phyloP scores from a whole-genome alignment of 2,797 vertebrate genomes.

The Anabas testudineus region DNA sequence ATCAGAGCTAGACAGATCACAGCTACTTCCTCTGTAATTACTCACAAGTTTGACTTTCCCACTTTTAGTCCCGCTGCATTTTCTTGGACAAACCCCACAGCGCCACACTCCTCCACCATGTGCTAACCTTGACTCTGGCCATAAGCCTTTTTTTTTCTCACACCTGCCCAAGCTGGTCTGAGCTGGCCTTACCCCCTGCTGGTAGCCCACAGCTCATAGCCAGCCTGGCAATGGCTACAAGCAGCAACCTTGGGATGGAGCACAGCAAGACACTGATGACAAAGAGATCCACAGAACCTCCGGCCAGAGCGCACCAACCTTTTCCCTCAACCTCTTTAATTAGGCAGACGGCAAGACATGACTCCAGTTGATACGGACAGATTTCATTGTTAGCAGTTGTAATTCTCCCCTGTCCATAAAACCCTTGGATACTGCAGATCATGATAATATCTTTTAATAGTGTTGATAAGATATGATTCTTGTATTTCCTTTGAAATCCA shows the following conservation, averaged over 20 bases:
- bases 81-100: slow-evolving; percentile 45
- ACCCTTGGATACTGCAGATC: slow-evolving; percentile 12
- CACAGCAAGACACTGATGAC: slow-evolving; percentile 75
- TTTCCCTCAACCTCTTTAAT: slow-evolving; percentile 58
- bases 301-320: slow-evolving; percentile 47
- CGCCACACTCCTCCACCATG: slow-evolving; percentile 33
- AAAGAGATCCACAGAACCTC: slow-evolving; percentile 60
- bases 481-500: slow-evolving; percentile 12
- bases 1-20: slow-evolving; percentile 5
- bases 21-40: slow-evolving; percentile 5
- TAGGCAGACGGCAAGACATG: slow-evolving; percentile 43
- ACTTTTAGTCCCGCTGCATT: slow-evolving; percentile 48
- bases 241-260: slow-evolving; percentile 73
- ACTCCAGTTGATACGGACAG: slow-evolving; percentile 31
- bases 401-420: slow-evolving; percentile 17
- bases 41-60: slow-evolving; percentile 36
- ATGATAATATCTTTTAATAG: slow-evolving; percentile 38
- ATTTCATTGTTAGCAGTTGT: slow-evolving; percentile 35
- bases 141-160: slow-evolving; percentile 61
- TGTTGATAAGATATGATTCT: slow-evolving; percentile 8
- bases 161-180: slow-evolving; percentile 72
- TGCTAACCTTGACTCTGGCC: slow-evolving; percentile 73
- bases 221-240: slow-evolving; percentile 70
- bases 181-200: slow-evolving; percentile 48
- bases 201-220: slow-evolving; percentile 62